Evolutionary conservation across 2,113 vertebrate genomes (phyloP), one percentile per base, ranked within the genome.

Genomic region (Nyctereutes procyonoides): DNA sequence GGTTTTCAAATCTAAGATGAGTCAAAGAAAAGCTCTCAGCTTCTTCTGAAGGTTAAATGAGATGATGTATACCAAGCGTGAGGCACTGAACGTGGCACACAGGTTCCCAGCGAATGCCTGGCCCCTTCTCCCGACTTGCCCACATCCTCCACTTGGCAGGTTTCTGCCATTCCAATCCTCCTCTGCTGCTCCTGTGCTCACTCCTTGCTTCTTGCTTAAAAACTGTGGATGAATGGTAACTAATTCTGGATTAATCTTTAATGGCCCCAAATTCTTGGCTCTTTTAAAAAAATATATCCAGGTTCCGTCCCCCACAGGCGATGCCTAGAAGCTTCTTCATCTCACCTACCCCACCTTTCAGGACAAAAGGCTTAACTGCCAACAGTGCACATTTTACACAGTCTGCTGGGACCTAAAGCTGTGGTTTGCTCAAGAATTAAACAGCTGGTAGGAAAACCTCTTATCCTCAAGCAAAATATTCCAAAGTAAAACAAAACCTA

Each of bases 401-500:
- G 90, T 38, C 67, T 87, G 74, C 77, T 24, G 56, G 51, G 56
- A n/a, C 58, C 53, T 17, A 69, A 79, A 88, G 76, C 38, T 74
- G 58, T 12, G 95, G 77, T 73, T 73, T 67, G 88, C 81, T 51
- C 43, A 76, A 38, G 76, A 38, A 85, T 71, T 55, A 53, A 83
- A 67, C 97, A 96, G 97, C 97, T 97, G 95, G 83, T 53, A 43
- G 90, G 76, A 71, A 93, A 71, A 92, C 65, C 92, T 86, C 94
- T 90, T 69, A 77, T 73, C 95, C 90, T 35, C 20, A 55, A 65
- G 95, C 73, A 74, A 85, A 95, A 87, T 67, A 92, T 77, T 96
- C 71, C 65, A 35, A 22, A 82, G 58, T 4, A 90, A 96, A 98
- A 98, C 98, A 98, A 98, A 97, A 96, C 96, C 93, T 79, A 56